phyloP scores from a whole-genome alignment of 2,113 vertebrate species.

The Platichthys stellatus region DNA sequence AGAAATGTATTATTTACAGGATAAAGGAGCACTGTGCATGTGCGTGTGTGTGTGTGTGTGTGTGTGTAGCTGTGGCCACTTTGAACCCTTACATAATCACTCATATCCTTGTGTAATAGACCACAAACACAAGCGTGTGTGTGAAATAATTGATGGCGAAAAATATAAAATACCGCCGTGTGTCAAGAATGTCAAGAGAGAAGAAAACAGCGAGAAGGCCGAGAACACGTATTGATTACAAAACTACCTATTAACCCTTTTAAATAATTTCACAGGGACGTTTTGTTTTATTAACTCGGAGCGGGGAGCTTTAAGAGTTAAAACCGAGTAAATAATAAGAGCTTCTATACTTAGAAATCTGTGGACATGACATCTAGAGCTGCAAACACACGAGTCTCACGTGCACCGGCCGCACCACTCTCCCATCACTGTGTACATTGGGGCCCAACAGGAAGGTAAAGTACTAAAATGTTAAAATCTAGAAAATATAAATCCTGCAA shows the following conservation, averaged over 20 bases:
- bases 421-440: not conserved
- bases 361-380: not conserved
- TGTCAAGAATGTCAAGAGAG: slow-evolving; percentile 1
- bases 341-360: not conserved
- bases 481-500: not conserved
- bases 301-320: not conserved
- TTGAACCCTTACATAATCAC: slow-evolving; percentile 55
- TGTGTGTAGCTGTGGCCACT: slow-evolving; percentile 15
- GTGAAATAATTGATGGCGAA: slow-evolving; percentile 29
- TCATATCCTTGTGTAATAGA: slow-evolving; percentile 25
- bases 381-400: not conserved
- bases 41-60: slow-evolving; percentile 5
- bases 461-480: not conserved
- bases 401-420: not conserved
- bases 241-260: not conserved
- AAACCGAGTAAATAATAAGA: not conserved
- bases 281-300: not conserved
- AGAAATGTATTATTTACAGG: slow-evolving; percentile 50
- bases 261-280: not conserved
- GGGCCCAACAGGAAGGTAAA: not conserved
- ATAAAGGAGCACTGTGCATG: slow-evolving; percentile 7
- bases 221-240: not conserved
- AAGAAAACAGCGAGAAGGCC: not conserved
- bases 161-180: slow-evolving; percentile 13
- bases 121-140: slow-evolving; percentile 24